phyloP scores from a whole-genome alignment of 2,888 invertebrate genomes.

The Microctonus aethiopoides region DNA sequence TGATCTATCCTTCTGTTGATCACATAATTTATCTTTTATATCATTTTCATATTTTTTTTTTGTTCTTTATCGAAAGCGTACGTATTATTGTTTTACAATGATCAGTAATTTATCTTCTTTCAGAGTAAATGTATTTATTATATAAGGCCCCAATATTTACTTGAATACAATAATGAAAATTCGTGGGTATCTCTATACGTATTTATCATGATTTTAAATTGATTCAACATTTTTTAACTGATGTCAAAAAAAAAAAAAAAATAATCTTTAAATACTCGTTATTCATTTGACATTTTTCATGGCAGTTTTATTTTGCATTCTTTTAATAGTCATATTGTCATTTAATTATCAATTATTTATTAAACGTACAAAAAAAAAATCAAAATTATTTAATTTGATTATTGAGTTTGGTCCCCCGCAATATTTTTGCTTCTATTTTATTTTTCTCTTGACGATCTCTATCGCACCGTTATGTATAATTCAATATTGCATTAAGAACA shows the following conservation, averaged over 20 bases:
- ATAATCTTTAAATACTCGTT: neutral
- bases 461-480: conserved; percentile 53
- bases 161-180: conserved; percentile 21
- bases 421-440: neutral
- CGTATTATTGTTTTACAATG: conserved; percentile 13
- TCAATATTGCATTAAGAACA: conserved; percentile 50
- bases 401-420: neutral
- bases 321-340: conserved; percentile 7
- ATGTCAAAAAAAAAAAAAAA: no score
- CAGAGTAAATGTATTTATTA: neutral
- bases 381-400: neutral
- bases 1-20: conserved; percentile 20
- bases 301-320: neutral
- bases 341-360: neutral
- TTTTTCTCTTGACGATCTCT: conserved; percentile 38
- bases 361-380: neutral
- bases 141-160: conserved; percentile 29
- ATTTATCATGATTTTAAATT: conserved; percentile 10
- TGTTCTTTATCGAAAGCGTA: conserved; percentile 6
- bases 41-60: neutral
- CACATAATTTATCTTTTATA: neutral
- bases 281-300: neutral
- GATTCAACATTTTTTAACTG: conserved; percentile 38
- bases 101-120: neutral
- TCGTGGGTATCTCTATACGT: conserved; percentile 16